Evolutionary conservation across 2,113 vertebrate species (phyloP).

Genomic region (Garra rufa): DNA sequence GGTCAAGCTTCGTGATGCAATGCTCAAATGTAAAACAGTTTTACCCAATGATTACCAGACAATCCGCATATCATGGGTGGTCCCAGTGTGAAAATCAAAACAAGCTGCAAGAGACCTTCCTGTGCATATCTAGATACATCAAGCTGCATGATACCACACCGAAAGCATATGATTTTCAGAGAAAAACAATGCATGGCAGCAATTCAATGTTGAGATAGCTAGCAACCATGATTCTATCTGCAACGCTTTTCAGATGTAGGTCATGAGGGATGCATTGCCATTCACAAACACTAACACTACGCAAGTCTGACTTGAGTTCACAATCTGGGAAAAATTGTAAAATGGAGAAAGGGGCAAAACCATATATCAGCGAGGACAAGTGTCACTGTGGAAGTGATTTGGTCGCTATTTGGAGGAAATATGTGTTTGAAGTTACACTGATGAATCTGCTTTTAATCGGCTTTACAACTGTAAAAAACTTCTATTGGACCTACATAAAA

Average conservation of each 20-base stretch:
- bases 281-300: background rate
- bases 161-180: background rate
- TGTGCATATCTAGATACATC: background rate
- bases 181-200: background rate
- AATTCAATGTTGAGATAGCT: background rate
- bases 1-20: constrained; percentile 1
- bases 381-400: constrained; percentile 15
- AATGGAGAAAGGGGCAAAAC: background rate
- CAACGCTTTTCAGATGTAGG: background rate
- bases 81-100: constrained; percentile 12
- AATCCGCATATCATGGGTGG: constrained; percentile 11
- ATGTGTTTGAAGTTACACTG: constrained; percentile 7
- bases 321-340: constrained; percentile 26
- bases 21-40: background rate
- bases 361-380: background rate
- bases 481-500: constrained; percentile 58
- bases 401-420: constrained; percentile 13
- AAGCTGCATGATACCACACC: background rate
- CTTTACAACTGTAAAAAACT: background rate
- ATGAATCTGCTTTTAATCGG: constrained; percentile 25
- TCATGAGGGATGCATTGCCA: background rate
- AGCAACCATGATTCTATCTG: background rate
- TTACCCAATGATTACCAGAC: background rate
- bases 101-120: constrained; percentile 4
- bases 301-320: background rate